Base-by-base conservation (phyloP, 2,888 invertebrate species). In the Heliconius erato region DNA sequence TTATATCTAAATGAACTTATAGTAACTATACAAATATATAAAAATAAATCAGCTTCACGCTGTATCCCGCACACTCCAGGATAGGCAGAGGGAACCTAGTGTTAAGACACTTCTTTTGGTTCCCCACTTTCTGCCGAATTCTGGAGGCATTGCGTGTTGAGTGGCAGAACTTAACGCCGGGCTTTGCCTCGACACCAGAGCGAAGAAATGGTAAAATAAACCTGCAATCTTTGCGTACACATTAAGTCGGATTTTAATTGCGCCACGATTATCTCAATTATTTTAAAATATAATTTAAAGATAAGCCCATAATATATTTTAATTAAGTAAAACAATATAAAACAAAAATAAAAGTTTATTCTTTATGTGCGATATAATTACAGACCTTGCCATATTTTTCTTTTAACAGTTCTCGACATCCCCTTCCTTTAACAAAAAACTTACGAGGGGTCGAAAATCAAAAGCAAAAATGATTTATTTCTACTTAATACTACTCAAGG, bases 401-500 rank as follows among this genome's bases (percentile, higher is more conserved):
- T 71, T 40, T 44, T n/a, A 40, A 71, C 28, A 14, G 28, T n/a
- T 71, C 14, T n/a, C n/a, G 71, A 71, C n/a, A n/a, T 40, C 71
- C 71, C 71, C 71, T 71, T 26, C 14, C 44, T n/a, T 40, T 71
- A 40, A n/a, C 44, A 44, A n/a, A 71, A n/a, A 11, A 1, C n/a
- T n/a, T 71, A 26, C 71, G 44, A 23, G n/a, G n/a, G 71, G 44
- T 71, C n/a, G 71, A n/a, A 71, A 69, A 35, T 35, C 69, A 35
- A 23, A 69, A 35, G 9, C 16, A 69, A 28, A 19, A 68, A 54
- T 19, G 23, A 16, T 32, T 68, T 32, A 32, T 16, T 68, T 68
- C 16, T 32, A 68, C 28, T 68, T 68, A n/a, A 65, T 12, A 68
- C 11, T n/a, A 63, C 11, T 63, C n/a, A 19, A 63, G 63, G 11